Conservation (phyloP, 1,140 invertebrate species). For the Hestina assimilis region DNA sequence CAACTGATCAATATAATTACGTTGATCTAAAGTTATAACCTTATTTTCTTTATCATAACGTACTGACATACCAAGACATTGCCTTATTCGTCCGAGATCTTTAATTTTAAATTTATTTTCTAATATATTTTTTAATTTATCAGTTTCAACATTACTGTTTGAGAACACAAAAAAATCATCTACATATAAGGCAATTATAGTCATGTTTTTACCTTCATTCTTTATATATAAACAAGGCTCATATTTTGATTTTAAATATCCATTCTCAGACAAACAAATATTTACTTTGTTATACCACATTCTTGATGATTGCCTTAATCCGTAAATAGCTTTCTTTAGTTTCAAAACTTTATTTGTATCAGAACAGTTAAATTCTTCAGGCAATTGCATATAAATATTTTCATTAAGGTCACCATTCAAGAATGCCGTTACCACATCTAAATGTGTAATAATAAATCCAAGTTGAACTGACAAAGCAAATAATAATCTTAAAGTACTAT, state of each 20-base stretch:
- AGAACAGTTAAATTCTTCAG: slow-evolving; percentile 1
- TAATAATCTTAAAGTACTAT: slow-evolving; percentile 18
- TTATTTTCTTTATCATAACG: slow-evolving; percentile 9
- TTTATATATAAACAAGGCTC: slow-evolving; percentile 27
- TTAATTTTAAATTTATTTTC: slow-evolving; percentile 23
- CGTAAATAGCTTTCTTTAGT: slow-evolving; percentile 63
- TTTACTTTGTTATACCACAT: slow-evolving; percentile 48
- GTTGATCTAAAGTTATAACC: slow-evolving; percentile 9
- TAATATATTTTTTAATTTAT: slow-evolving; percentile 12
- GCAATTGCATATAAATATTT: slow-evolving; percentile 21
- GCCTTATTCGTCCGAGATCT: slow-evolving; percentile 23
- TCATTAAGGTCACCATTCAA: slow-evolving; percentile 53
- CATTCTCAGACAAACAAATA: slow-evolving; percentile 10
- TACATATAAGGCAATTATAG: slow-evolving; percentile 20
- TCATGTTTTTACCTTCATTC: slow-evolving; percentile 4
- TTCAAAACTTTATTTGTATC: slow-evolving; percentile 25
- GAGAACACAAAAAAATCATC: slow-evolving; percentile 33
- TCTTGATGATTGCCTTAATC: slow-evolving; percentile 55
- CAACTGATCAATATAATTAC: slow-evolving; percentile 9
- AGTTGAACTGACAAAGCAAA: slow-evolving; percentile 25
- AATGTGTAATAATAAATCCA: slow-evolving; percentile 19
- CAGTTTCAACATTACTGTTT: slow-evolving; percentile 1
- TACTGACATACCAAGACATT: slow-evolving; percentile 26
- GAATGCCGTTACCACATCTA: slow-evolving; percentile 61
- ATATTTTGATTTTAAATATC: slow-evolving; percentile 13